These are phyloP conservation scores for Poicephalus gulielmi DNA, from an alignment of 2,113 vertebrate genomes.

Conservation along the genomic window DNA sequence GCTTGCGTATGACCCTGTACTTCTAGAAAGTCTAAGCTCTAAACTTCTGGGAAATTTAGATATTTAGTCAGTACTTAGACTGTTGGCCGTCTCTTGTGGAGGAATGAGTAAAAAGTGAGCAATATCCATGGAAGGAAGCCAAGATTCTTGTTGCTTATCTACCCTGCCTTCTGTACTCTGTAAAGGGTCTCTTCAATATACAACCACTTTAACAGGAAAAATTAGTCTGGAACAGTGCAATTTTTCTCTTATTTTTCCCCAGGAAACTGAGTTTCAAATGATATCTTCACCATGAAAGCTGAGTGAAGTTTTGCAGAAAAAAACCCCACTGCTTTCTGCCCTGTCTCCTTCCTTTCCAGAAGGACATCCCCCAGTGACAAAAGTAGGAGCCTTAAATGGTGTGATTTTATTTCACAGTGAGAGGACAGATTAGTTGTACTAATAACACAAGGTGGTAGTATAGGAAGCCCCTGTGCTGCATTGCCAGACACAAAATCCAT, in stretches of 20 bases:
- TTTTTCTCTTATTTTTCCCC: not conserved
- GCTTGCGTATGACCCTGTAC: not conserved
- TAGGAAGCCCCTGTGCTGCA: not conserved
- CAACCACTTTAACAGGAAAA: not conserved
- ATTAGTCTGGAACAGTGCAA: not conserved
- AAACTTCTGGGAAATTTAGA: not conserved
- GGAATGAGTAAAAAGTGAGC: not conserved
- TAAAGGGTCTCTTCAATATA: not conserved
- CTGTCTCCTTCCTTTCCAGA: not conserved
- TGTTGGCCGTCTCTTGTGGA: not conserved
- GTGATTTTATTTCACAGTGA: not conserved
- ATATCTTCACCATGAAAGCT: not conserved
- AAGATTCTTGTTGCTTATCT: not conserved
- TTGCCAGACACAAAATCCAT: constrained; percentile 16
- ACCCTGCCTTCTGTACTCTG: not conserved
- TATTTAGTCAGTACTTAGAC: not conserved
- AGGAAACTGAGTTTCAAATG: not conserved
- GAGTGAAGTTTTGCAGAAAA: not conserved
- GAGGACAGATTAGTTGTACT: not conserved
- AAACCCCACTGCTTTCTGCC: not conserved
- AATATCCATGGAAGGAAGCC: not conserved
- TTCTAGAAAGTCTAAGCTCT: not conserved
- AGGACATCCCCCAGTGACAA: not conserved
- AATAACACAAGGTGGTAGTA: not conserved
- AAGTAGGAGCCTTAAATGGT: not conserved